phyloP scores from a whole-genome alignment of 2,888 invertebrate species.

The Melipona beecheii region DNA sequence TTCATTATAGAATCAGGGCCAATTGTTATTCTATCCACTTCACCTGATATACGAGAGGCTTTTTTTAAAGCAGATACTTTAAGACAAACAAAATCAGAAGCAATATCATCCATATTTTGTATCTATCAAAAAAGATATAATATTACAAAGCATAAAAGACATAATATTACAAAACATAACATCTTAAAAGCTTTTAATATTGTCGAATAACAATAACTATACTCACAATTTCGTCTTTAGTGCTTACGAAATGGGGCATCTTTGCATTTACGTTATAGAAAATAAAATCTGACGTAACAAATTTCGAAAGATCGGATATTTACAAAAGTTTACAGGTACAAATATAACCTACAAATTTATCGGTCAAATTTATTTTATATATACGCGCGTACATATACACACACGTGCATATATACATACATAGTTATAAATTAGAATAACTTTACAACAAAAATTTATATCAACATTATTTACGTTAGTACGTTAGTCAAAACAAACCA shows the following conservation, averaged over 20 bases:
- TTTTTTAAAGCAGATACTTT: constrained; percentile 87
- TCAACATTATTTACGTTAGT: constrained; percentile 6
- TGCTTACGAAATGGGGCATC: constrained; percentile 68
- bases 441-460: not conserved
- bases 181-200: not conserved
- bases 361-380: constrained; percentile 4
- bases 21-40: constrained; percentile 85
- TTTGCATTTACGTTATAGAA: constrained; percentile 18
- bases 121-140: constrained; percentile 12
- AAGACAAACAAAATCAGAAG: constrained; percentile 84
- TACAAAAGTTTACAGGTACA: constrained; percentile 38
- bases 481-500: constrained; percentile 16
- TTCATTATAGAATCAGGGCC: constrained; percentile 83
- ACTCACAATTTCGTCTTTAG: constrained; percentile 65
- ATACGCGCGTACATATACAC: not conserved
- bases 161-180: not conserved
- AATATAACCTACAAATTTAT: constrained; percentile 49
- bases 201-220: not conserved
- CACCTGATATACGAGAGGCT: constrained; percentile 85
- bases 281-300: constrained; percentile 27
- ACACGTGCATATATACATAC: constrained; percentile 1
- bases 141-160: not conserved
- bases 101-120: constrained; percentile 73
- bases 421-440: not conserved
- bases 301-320: constrained; percentile 32